Percentiles rank a stretch among this genome's conserved stretches.
Evolutionary conservation across 1,140 invertebrate genomes (phyloP).

Genomic region (Aplysia californica): DNA sequence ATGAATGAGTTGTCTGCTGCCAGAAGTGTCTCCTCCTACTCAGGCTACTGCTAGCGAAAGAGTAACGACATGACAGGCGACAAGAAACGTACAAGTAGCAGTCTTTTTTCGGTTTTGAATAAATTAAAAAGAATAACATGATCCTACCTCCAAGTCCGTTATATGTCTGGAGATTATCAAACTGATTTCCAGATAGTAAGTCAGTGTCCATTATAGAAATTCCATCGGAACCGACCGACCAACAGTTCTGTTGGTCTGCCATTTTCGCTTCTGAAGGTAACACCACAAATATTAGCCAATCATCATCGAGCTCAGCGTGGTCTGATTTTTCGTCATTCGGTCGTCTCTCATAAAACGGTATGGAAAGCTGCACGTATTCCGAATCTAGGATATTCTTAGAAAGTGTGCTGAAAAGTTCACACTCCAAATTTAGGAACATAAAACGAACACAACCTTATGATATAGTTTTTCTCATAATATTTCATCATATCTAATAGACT

Average conservation of each 20-base stretch:
- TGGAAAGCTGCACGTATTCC: not conserved
- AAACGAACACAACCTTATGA: no score
- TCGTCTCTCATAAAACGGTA: not conserved
- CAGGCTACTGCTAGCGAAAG: no score
- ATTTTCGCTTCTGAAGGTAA: slow-evolving; percentile 16
- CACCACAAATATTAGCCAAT: slow-evolving; percentile 21
- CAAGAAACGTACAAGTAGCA: no score
- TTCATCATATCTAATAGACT: no score
- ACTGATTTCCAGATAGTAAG: not conserved
- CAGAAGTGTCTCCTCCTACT: not conserved
- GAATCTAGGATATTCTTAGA: no score
- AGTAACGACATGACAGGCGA: no score
- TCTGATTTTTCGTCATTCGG: slow-evolving; percentile 22
- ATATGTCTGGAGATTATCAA: not conserved
- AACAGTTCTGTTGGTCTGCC: slow-evolving; percentile 21
- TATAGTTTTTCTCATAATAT: no score
- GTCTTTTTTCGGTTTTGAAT: not conserved
- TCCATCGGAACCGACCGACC: slow-evolving; percentile 8
- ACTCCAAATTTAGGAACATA: no score
- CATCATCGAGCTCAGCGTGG: not conserved
- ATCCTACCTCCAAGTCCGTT: not conserved
- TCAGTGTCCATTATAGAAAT: not conserved
- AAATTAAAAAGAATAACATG: no score
- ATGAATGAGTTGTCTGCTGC: not conserved
- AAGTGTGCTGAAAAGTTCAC: no score